phyloP scores from a whole-genome alignment of 23 tunicate species.

The Trididemnum clinides region DNA sequence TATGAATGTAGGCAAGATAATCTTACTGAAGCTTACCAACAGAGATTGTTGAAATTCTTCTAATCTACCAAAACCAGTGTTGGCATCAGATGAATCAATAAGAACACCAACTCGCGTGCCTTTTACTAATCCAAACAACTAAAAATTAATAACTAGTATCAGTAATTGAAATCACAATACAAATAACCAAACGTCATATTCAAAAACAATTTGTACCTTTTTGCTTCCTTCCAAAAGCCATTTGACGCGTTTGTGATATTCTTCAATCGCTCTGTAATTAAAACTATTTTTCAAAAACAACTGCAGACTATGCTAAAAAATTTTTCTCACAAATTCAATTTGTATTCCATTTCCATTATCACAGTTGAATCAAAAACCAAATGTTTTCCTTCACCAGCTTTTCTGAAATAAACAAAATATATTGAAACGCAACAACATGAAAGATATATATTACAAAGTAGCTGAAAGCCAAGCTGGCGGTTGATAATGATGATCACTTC shows the following conservation, averaged over 20 bases:
- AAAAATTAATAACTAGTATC: not conserved
- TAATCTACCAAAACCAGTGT: slow-evolving; percentile 89
- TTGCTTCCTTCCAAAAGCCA: slow-evolving; percentile 92
- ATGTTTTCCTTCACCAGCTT: slow-evolving; percentile 67
- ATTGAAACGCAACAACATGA: too few relatives aligned
- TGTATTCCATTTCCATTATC: slow-evolving; percentile 86
- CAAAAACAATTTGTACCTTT: slow-evolving; percentile 34
- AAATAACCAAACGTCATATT: not conserved
- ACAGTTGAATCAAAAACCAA: slow-evolving; percentile 78
- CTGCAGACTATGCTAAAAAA: too few relatives aligned
- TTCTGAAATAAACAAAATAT: slow-evolving; percentile 27
- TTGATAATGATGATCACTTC: too few relatives aligned
- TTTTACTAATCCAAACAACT: slow-evolving; percentile 82
- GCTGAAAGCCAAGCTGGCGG: too few relatives aligned
- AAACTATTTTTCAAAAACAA: not conserved
- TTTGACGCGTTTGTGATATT: slow-evolving; percentile 81
- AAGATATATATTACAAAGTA: too few relatives aligned
- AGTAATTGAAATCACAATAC: not conserved
- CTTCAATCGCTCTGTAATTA: slow-evolving; percentile 71
- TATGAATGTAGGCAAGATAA: too few relatives aligned
- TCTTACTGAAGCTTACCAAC: slow-evolving; percentile 66
- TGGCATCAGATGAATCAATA: slow-evolving; percentile 93
- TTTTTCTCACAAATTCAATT: slow-evolving; percentile 66
- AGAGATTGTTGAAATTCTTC: slow-evolving; percentile 78
- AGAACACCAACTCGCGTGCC: slow-evolving; percentile 88